phyloP scores from a whole-genome alignment of 2,888 invertebrate species.

The Eilema griseolum region DNA sequence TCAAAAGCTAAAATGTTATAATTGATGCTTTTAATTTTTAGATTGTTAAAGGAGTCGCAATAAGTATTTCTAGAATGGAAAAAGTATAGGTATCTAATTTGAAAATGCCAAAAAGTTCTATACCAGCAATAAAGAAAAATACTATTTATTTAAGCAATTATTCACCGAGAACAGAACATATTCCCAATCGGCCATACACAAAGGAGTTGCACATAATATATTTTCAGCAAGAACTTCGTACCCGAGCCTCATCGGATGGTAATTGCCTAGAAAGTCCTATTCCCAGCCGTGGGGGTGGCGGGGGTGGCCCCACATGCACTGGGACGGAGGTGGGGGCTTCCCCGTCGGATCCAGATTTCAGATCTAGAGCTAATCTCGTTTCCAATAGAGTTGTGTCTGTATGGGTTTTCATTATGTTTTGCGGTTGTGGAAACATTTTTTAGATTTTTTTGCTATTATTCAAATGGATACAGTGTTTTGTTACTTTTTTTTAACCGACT shows the following conservation, averaged over 20 bases:
- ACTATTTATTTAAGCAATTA: too few species aligned
- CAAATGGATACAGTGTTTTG: not conserved
- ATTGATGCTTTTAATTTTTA: too few species aligned
- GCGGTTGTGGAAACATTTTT: conserved; percentile 19
- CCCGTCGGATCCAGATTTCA: conserved; percentile 68
- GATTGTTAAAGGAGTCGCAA: too few species aligned
- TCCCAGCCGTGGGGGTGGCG: conserved; percentile 57
- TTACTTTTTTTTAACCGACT: not conserved
- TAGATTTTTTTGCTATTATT: not conserved
- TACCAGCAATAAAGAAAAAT: too few species aligned
- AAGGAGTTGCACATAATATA: conserved; percentile 46
- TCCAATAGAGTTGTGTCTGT: conserved; percentile 51
- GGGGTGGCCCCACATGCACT: conserved; percentile 47
- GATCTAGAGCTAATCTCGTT: conserved; percentile 72
- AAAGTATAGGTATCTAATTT: too few species aligned
- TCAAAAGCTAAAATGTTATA: too few species aligned
- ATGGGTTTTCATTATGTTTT: conserved; percentile 41
- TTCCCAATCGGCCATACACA: conserved; percentile 27
- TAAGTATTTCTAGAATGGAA: too few species aligned
- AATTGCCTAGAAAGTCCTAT: conserved; percentile 81
- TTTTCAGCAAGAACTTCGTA: conserved; percentile 60
- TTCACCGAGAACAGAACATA: not conserved
- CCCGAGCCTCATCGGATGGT: conserved; percentile 67
- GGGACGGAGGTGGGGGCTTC: conserved; percentile 24
- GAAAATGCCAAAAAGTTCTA: too few species aligned